A percentile compares a stretch with the other conserved stretches of the same genome.
These are phyloP conservation scores for Pseudochirops cupreus DNA, from an alignment of 2,797 vertebrate species.

Conservation along the genomic window DNA sequence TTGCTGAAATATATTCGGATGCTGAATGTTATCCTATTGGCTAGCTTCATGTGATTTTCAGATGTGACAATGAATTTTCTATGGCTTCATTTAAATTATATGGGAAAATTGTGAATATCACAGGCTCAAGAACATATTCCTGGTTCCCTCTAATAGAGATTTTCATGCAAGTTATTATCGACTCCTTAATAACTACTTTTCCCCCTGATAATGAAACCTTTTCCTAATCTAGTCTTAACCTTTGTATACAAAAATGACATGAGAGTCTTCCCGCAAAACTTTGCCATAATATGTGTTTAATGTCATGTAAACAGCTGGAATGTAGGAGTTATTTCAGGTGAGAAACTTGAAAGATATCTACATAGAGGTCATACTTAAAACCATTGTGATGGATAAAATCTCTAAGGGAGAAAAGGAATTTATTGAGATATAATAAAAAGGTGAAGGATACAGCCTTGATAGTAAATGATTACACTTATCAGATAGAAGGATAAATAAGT, in stretches of 20 bases:
- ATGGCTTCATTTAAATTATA: not conserved
- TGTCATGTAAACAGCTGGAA: not conserved
- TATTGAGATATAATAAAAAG: too few relatives aligned
- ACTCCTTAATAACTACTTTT: not conserved
- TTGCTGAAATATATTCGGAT: not conserved
- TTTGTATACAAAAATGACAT: not conserved
- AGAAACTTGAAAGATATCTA: not conserved
- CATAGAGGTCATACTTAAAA: too few relatives aligned
- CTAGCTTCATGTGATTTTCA: not conserved
- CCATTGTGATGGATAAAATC: too few relatives aligned
- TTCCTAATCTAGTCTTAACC: not conserved
- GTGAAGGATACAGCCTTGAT: too few relatives aligned
- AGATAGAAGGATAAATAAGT: too few relatives aligned
- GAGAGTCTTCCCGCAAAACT: not conserved
- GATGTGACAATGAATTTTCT: not conserved
- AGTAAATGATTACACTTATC: too few relatives aligned
- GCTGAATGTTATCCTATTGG: not conserved
- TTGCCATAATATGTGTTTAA: not conserved
- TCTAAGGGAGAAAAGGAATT: too few relatives aligned
- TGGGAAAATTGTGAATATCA: not conserved
- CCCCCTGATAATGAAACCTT: not conserved
- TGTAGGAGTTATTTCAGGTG: not conserved
- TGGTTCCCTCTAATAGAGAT: not conserved
- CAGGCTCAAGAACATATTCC: not conserved
- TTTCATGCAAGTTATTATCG: not conserved